A percentile compares a stretch with the other conserved stretches of the same genome.
Evolutionary conservation across 2,888 invertebrate species (phyloP).

Genomic region (Monoplex corrugatus): DNA sequence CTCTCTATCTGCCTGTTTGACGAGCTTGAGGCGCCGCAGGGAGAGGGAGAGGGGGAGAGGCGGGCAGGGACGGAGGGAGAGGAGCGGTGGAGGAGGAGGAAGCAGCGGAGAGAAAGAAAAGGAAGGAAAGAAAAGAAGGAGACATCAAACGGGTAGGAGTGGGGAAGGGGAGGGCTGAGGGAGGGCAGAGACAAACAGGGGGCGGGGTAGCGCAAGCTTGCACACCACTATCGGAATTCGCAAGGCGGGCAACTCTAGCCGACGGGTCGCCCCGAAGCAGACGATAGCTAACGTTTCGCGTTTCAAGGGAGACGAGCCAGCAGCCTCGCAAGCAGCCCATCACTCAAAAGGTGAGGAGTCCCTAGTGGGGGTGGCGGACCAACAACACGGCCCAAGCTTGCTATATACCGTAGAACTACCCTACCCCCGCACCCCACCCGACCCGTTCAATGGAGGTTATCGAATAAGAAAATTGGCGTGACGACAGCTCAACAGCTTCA

Average conservation of each 20-base stretch:
- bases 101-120: background rate
- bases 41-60: background rate
- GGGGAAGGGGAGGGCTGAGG: background rate
- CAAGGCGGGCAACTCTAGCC: conserved; percentile 17
- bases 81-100: background rate
- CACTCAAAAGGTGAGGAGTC: background rate
- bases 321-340: conserved; percentile 22
- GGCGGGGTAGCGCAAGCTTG: conserved; percentile 27
- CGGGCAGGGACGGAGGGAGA: background rate
- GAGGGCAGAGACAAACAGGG: conserved; percentile 34
- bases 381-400: background rate
- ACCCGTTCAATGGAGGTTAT: conserved; percentile 35
- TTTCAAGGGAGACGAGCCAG: background rate
- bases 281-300: conserved; percentile 11
- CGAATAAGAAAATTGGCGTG: conserved; percentile 50
- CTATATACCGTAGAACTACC: background rate
- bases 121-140: background rate
- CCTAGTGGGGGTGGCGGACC: background rate
- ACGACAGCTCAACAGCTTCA: conserved; percentile 2
- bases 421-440: background rate
- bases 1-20: no score
- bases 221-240: conserved; percentile 20
- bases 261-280: background rate
- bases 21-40: no score
- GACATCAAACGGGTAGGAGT: conserved; percentile 18